Base-by-base conservation (phyloP, 2,888 invertebrate species). In the Drosophila atripex region DNA sequence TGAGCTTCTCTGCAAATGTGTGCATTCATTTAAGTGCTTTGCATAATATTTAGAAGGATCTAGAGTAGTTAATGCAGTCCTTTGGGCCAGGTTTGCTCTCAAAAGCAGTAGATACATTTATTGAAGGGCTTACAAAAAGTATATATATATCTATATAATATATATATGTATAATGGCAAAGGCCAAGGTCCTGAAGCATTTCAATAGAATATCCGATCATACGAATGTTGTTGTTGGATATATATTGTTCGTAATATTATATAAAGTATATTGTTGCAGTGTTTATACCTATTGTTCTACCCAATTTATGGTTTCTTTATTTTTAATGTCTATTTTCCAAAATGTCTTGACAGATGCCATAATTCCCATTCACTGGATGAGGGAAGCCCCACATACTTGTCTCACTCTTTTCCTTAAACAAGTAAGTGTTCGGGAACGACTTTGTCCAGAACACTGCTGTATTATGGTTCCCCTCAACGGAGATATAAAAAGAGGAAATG, bases 21-120 rank as follows among this genome's bases (percentile, higher is more conserved):
- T 51, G 68, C 51, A 61, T 63, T 61, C 65, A 73, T 78, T 85
- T 76, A 73, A 82, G 80, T 83, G 68, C 69, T 80, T 66, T 80
- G 68, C 73, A 77, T 77, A 80, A 73, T 72, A 76, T 73, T 72
- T 50, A 65, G 71, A 49, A 49, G 25, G 9, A 56, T 35, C 56
- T 45, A 45, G 23, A 61, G 35, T 55, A 57, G 58, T 57, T 66
- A 49, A 47, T 68, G 50, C 32, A 59, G 35, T 35, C 11, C 8
- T 25, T 23, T 14, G 11, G 25, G 32, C 35, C 59, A 30, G 35
- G 60, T 39, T 46, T 28, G 16, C 16, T 23, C 28, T 46, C 16
- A 12, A 14, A 38, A 9, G 11, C 47, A 53, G 16, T 14, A 23
- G 18, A 21, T 23, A 2, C 9, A 3, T 8, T 9, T 61, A 41